Base-by-base conservation (phyloP, 53 echinoderm and acorn worm species). In the Mesocentrotus franciscanus region DNA sequence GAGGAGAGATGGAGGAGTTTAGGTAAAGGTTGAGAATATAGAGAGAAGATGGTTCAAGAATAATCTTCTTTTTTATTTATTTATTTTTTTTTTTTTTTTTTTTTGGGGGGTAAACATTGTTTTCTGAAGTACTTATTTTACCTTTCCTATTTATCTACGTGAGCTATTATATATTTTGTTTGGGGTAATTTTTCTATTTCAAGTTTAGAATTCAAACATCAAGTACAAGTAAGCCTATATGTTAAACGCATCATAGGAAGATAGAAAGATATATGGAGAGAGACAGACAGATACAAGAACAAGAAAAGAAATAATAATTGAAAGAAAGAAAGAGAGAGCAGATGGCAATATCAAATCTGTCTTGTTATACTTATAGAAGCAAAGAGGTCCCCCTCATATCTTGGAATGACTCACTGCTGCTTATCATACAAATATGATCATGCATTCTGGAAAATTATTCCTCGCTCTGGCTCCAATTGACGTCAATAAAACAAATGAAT, bases 391-490 rank as follows among this genome's bases (percentile, higher is more conserved):
- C 78, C 76, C 78, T 78, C 78, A 33, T 32, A 78, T 33, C 32
- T 34, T 0, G 14, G 64, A 12, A 32, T 78, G 78, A 78, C 78
- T 78, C 78, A 78, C n/a, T 32, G 33, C 78, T 32, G 78, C 34
- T 78, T 78, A 78, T 78, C 78, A 78, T 78, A 78, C 34, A 78
- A 35, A 78, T 78, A 78, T 78, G 35, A 78, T 78, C 78, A 78
- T 78, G 34, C 32, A 34, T 78, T 35, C 34, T 78, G 78, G 78
- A 78, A 61, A 78, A 78, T 78, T 78, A 78, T 78, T 78, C 34
- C 78, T 16, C 34, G 14, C 13, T 32, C 34, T 78, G 34, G 78
- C 78, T 78, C 78, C 78, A 32, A 78, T 78, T 78, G 78, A 78
- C 78, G 78, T 78, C 78, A 78, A 78, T 78, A 78, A 78, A 32